Base-by-base conservation (phyloP, 2,113 vertebrate species). In the Nematolebias whitei region DNA sequence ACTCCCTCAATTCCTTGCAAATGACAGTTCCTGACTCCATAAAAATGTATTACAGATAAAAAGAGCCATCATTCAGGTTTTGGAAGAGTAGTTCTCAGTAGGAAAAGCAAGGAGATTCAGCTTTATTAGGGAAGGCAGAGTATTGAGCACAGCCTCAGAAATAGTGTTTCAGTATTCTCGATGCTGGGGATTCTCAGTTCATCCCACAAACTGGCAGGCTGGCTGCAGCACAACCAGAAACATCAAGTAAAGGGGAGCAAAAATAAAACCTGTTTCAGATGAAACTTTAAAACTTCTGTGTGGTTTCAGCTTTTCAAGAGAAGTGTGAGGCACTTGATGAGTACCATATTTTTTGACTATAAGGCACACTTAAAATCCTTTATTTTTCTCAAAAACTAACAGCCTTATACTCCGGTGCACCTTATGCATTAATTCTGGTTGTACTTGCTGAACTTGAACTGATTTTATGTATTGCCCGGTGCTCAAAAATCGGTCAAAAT, bases 81-180 rank as follows among this genome's bases (percentile, higher is more conserved):
- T 41, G n/a, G 57, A 22, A 56, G 19, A 74, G 43, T 24, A 13
- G 5, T 18, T 63, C 41, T 45, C 45, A 57, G 68, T 29, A 18
- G 39, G 47, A 63, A 23, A 66, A 41, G 12, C 1, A 15, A 2
- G 52, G 44, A 64, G 51, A 66, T 74, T 64, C 7, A 13, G 29
- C 51, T 62, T 51, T 58, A 60, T 72, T 12, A 38, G 45, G 35
- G 14, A 39, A 43, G 26, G 20, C 14, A 44, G 64, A 74, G 50
- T 57, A 19, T 45, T 23, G 71, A 45, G 58, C 20, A n/a, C 64
- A 60, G 70, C 45, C 43, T 63, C 20, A 8, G 60, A 49, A 70
- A 77, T 38, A 61, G 32, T 56, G 50, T 76, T 82, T 78, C 70
- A 77, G 82, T 80, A 72, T 65, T 52, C 35, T 0, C 22, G 62